These are phyloP conservation scores for Tetragonisca angustula DNA, from an alignment of 2,888 invertebrate genomes.

Conservation along the genomic window DNA sequence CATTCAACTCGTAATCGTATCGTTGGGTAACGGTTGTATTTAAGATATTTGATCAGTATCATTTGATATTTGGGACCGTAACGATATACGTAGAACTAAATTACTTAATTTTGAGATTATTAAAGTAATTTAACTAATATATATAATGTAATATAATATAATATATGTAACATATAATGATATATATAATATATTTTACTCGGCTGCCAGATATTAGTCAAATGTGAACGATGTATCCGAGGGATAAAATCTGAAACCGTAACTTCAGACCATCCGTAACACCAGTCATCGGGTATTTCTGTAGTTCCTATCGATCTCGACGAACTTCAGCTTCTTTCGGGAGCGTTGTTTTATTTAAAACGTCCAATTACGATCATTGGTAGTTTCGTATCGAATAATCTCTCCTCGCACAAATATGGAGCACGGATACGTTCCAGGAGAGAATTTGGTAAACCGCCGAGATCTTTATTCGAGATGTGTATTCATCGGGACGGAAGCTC, in stretches of 20 bases:
- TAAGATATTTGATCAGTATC: too few species aligned
- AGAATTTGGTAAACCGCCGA: slow-evolving; percentile 70
- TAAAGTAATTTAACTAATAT: too few species aligned
- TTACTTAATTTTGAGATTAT: too few species aligned
- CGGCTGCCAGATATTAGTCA: too few species aligned
- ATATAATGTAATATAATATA: too few species aligned
- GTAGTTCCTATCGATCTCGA: not conserved
- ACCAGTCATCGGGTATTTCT: not conserved
- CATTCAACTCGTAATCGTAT: not conserved
- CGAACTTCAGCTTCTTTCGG: slow-evolving; percentile 26
- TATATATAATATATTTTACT: too few species aligned
- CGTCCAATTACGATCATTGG: not conserved
- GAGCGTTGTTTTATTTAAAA: slow-evolving; percentile 12
- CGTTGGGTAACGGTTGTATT: not conserved
- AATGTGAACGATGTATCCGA: too few species aligned
- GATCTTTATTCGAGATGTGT: not conserved
- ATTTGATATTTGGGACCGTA: too few species aligned
- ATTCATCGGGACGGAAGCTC: not conserved
- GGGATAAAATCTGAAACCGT: not conserved
- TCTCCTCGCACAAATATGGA: slow-evolving; percentile 63
- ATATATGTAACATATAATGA: too few species aligned
- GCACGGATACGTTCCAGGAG: slow-evolving; percentile 72
- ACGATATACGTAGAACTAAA: too few species aligned
- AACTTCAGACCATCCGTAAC: not conserved
- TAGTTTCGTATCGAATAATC: not conserved